Evolutionary conservation across 2,113 vertebrate genomes (phyloP).

Genomic region (Varanus komodoensis): DNA sequence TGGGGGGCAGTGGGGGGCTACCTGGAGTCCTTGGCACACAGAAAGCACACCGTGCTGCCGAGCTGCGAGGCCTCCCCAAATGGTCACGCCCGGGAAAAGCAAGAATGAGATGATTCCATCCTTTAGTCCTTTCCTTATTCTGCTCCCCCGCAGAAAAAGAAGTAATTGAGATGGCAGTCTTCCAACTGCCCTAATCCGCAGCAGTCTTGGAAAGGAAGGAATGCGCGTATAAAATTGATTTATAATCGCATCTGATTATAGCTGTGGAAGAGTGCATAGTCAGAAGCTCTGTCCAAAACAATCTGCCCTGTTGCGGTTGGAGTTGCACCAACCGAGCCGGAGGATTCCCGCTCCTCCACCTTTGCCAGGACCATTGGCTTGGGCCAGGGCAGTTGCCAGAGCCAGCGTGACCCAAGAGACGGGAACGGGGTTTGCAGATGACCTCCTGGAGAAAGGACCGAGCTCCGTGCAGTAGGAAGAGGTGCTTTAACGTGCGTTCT

Average conservation of each 20-base stretch:
- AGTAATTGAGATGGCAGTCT: not conserved
- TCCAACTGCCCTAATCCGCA: not conserved
- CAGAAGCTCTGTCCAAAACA: not conserved
- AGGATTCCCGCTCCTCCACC: not conserved
- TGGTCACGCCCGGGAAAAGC: too few species aligned
- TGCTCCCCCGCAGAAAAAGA: not conserved
- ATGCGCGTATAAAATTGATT: not conserved
- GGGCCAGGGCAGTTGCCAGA: too few species aligned
- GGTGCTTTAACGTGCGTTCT: too few species aligned
- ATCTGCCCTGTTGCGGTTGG: not conserved
- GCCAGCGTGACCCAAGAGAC: not conserved
- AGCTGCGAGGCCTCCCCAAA: not conserved
- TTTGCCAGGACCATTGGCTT: too few species aligned
- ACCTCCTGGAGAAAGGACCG: not conserved
- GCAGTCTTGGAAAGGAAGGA: too few species aligned
- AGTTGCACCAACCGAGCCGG: not conserved
- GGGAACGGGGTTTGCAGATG: not conserved
- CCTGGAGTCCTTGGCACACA: not conserved
- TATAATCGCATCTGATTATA: not conserved
- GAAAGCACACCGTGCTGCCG: not conserved
- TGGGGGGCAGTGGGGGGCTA: too few species aligned
- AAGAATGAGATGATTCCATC: not conserved
- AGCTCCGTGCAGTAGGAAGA: too few species aligned
- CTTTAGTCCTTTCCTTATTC: not conserved
- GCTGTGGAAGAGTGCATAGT: not conserved